Evolutionary conservation across 2,113 vertebrate species (phyloP).

Genomic region (Naja naja): DNA sequence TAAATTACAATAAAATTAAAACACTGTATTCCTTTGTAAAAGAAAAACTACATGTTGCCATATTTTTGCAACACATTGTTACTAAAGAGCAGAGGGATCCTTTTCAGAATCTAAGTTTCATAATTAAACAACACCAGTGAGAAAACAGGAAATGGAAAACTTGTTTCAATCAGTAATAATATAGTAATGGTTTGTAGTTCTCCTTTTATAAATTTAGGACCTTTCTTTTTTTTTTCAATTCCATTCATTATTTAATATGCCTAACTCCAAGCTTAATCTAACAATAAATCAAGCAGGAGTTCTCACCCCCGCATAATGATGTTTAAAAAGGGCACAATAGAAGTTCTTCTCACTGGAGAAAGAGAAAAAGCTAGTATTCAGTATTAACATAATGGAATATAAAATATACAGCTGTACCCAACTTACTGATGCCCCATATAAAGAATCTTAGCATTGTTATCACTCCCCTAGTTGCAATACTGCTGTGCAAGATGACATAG

Average conservation of each 20-base stretch:
- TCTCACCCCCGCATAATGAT: no score
- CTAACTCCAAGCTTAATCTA: background rate
- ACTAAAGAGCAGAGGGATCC: background rate
- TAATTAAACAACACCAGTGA: background rate
- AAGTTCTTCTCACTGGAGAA: background rate
- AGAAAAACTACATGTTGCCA: background rate
- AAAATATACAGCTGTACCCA: background rate
- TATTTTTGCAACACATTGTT: background rate
- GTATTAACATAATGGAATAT: background rate
- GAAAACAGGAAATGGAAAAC: constrained; percentile 35
- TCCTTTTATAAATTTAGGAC: background rate
- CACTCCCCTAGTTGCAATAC: no score
- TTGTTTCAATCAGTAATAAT: background rate
- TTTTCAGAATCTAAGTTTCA: background rate
- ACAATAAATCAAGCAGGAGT: background rate
- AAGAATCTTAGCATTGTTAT: background rate
- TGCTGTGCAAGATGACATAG: background rate
- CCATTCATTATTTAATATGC: background rate
- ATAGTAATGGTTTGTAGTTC: background rate
- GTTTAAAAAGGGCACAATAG: background rate
- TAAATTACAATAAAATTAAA: background rate
- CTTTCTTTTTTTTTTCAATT: background rate
- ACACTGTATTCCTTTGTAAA: background rate
- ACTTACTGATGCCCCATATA: background rate
- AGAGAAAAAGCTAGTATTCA: background rate